Evolutionary conservation across 1,140 invertebrate genomes (phyloP).

Genomic region (Trachymyrmex septentrionalis): DNA sequence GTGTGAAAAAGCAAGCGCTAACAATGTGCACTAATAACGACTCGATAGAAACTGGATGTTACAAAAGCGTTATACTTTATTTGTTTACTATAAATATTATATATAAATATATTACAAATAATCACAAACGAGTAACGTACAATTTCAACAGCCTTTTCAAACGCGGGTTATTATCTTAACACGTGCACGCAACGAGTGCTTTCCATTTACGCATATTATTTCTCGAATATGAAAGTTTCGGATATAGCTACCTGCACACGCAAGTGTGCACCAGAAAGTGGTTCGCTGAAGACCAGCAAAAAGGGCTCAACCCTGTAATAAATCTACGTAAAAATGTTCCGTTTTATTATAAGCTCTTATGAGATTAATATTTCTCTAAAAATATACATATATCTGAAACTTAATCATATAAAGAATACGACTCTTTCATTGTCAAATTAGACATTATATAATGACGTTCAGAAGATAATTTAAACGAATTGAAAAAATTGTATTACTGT

Average conservation of each 20-base stretch:
- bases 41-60: not conserved
- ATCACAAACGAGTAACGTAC: not conserved
- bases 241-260: not conserved
- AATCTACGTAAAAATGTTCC: constrained; percentile 11
- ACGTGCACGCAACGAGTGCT: not conserved
- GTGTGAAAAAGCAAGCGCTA: constrained; percentile 43
- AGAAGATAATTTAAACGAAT: not conserved
- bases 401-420: constrained; percentile 6
- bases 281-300: constrained; percentile 8
- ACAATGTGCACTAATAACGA: constrained; percentile 46
- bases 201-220: constrained; percentile 17
- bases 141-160: constrained; percentile 6
- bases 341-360: not conserved
- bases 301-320: constrained; percentile 14
- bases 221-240: constrained; percentile 20
- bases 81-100: not conserved
- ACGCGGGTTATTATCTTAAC: not conserved
- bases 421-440: constrained; percentile 1
- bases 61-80: not conserved
- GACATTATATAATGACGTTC: not conserved
- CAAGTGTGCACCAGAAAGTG: not conserved
- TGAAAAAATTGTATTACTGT: not conserved
- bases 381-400: not conserved
- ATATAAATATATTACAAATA: constrained; percentile 10
- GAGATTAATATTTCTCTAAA: constrained; percentile 35